Evolutionary conservation across 2,888 invertebrate genomes (phyloP), one percentile per base, ranked within the genome.

Genomic region (Amblyteles armatorius): DNA sequence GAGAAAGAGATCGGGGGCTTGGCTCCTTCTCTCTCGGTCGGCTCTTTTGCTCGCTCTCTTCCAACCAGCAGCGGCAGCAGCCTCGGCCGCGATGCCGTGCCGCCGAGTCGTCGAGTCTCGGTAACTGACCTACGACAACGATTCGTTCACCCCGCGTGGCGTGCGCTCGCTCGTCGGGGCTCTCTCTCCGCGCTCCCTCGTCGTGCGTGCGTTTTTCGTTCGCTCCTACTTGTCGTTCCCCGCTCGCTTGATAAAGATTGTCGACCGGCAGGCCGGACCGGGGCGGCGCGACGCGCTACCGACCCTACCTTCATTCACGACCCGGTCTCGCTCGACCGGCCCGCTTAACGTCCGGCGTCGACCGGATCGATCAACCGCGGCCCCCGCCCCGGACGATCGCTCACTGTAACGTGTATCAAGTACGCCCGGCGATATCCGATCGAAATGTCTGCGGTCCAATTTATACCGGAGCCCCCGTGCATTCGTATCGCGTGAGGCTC

Each of bases 81-180:
- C 77, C 74, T 52, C 84, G 77, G 26, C 82, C 82, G 84, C 82
- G 77, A 67, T 67, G 77, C 77, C 52, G 76, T 65, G 76, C 36
- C 82, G 79, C 80, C 79, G 78, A 77, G 79, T 82, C 84, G 80
- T 82, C 82, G 83, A 74, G 82, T 76, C 81, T 83, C 88, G 85
- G 84, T 88, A 89, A 88, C 88, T 89, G 89, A 88, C 88, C 88
- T 88, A 88, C 86, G 87, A 88, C 87, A 81, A 88, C 87, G 87
- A 88, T 88, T 88, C 88, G 87, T 87, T 87, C 88, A 88, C 88
- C 88, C 86, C 87, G 85, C 71, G 63, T 33, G 72, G 22, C 55
- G 67, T 74, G 63, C 63, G 48, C 48, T 13, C 36, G 67, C 74
- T 44, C 79, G 63, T 22, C 26, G 36, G 50, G 79, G 69, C 65